These are phyloP conservation scores for Apodemus speciosus DNA, from an alignment of 2,113 vertebrate genomes.

Conservation along the genomic window DNA sequence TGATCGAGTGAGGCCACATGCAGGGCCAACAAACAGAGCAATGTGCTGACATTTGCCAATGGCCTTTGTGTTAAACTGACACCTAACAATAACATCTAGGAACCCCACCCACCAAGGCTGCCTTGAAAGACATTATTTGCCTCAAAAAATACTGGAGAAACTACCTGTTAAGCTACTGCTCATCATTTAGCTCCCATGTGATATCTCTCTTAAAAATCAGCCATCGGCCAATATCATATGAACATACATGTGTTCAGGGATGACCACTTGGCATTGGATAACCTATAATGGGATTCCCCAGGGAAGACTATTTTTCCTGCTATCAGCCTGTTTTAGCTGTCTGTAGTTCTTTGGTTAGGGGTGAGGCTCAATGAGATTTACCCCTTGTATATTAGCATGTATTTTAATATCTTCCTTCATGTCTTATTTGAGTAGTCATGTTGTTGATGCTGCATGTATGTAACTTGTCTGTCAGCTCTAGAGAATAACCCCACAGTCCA, in stretches of 20 bases:
- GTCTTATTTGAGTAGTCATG: background rate
- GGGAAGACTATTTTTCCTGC: background rate
- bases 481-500: background rate
- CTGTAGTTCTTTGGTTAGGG: background rate
- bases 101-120: background rate
- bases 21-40: background rate
- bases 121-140: constrained; percentile 41
- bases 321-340: background rate
- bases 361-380: background rate
- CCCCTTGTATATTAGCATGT: background rate
- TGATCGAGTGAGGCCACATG: background rate
- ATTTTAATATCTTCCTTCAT: background rate
- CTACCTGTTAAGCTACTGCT: constrained; percentile 13
- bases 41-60: background rate
- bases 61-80: background rate
- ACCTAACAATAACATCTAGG: too few relatives aligned
- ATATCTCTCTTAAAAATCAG: background rate
- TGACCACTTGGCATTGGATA: background rate
- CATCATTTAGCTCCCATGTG: background rate
- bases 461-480: background rate
- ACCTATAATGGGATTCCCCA: background rate
- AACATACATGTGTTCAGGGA: background rate
- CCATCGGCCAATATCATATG: background rate
- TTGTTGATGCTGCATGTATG: background rate
- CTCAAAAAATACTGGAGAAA: background rate